Evolutionary conservation across 2,797 vertebrate species (phyloP), one percentile per base, ranked within the genome.

Genomic region (Oophaga sylvatica): DNA sequence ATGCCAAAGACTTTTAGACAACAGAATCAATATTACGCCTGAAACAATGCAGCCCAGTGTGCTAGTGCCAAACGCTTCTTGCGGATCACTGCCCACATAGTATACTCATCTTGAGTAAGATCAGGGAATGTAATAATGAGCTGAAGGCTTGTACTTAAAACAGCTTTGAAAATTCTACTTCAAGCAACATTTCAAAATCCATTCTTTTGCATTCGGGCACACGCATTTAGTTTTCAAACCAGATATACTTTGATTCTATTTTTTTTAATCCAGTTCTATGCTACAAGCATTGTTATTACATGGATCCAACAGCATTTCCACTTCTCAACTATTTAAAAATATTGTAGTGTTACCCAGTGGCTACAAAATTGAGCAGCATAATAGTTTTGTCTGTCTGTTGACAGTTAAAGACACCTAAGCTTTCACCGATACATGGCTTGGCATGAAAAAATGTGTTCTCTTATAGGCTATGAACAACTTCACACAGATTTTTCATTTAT

Each of bases 81-180:
- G 90, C 41, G 76, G 75, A 91, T 91, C 91, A 89, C 84, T 91
- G 87, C 91, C 90, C 80, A 31, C 53, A 80, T 68, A 84, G 59
- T 84, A 90, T 70, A 91, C 92, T 92, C 92, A 85, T 91, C 90
- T 91, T 88, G 90, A 90, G 90, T 56, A 84, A 84, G 87, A 63
- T 63, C 81, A 73, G 35, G 91, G 93, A 92, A 71, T 82, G 86
- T 92, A 92, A 93, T 92, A 93, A 93, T 93, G 93, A 93, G 87
- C 91, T 91, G 84, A 87, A 92, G 93, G 84, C 88, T 90, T 90
- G 89, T 91, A 92, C 89, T 90, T 78, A 87, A 88, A 89, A 90
- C 91, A 92, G 89, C 88, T 91, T 91, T 93, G 90, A 91, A 92
- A 92, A 92, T 53, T 87, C 88, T 90, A 90, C 87, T 84, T 87